These are phyloP conservation scores for Tenebrio molitor DNA, from an alignment of 1,140 invertebrate species.

Conservation along the genomic window DNA sequence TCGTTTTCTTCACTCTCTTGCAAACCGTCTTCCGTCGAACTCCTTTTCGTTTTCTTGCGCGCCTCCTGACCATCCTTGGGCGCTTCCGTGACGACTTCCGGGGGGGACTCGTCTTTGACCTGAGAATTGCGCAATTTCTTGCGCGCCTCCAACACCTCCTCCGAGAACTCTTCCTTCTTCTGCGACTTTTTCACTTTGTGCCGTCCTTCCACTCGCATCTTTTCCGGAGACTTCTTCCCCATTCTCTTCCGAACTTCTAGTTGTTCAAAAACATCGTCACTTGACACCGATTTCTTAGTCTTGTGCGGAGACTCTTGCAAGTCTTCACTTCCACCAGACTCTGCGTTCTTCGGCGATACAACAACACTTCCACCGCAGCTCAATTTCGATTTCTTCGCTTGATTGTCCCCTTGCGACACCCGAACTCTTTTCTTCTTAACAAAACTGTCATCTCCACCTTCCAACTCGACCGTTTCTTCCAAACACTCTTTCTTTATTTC, in stretches of 20 bases:
- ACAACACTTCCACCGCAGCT: too few species aligned
- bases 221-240: not conserved
- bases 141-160: not conserved
- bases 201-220: not conserved
- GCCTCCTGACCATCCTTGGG: not conserved
- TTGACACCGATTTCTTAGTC: not conserved
- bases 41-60: not conserved
- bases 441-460: too few species aligned
- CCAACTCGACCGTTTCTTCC: not conserved
- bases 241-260: too few species aligned
- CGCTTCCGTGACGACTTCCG: not conserved
- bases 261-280: too few species aligned
- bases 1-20: conserved; percentile 17
- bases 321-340: too few species aligned
- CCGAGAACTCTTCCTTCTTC: too few species aligned
- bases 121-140: conserved; percentile 2
- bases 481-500: not conserved
- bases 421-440: too few species aligned
- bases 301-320: too few species aligned
- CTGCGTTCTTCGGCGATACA: too few species aligned
- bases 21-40: not conserved
- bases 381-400: too few species aligned
- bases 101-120: not conserved
- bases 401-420: too few species aligned
- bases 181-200: not conserved